Evolutionary conservation across 2,113 vertebrate genomes (phyloP).

Genomic region (Boulengerochromis microlepis): DNA sequence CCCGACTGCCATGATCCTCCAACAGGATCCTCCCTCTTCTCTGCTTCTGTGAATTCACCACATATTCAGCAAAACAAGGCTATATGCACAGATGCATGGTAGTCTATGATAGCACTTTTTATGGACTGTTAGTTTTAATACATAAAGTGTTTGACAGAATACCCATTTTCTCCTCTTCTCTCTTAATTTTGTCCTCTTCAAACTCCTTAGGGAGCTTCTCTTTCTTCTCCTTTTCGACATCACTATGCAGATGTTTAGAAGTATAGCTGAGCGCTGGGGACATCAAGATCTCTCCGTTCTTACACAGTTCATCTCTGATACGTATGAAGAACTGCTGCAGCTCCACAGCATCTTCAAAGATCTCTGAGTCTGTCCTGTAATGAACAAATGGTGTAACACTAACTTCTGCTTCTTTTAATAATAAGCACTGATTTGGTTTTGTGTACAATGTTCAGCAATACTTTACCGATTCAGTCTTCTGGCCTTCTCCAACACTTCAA

Average conservation of each 20-base stretch:
- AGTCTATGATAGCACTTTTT: background rate
- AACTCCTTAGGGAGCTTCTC: conserved; percentile 94
- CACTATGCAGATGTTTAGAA: conserved; percentile 91
- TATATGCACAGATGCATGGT: background rate
- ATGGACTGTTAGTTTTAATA: background rate
- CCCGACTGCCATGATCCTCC: conserved; percentile 80
- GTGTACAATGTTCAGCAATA: background rate
- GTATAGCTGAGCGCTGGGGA: conserved; percentile 96
- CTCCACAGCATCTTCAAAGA: conserved; percentile 96
- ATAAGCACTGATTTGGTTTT: background rate
- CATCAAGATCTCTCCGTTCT: conserved; percentile 96
- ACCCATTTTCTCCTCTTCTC: conserved; percentile 98
- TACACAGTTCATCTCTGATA: conserved; percentile 95
- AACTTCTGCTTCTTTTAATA: background rate
- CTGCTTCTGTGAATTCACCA: conserved; percentile 80
- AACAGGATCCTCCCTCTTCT: conserved; percentile 88
- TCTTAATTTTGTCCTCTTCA: conserved; percentile 94
- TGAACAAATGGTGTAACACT: background rate
- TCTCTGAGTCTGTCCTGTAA: conserved; percentile 94
- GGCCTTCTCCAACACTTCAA: conserved; percentile 95
- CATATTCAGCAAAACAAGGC: background rate
- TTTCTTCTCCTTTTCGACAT: conserved; percentile 97
- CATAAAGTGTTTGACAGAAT: background rate
- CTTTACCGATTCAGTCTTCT: conserved; percentile 88
- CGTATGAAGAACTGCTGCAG: conserved; percentile 98